Evolutionary conservation across 2,888 invertebrate species (phyloP).

Genomic region (Thera britannica): DNA sequence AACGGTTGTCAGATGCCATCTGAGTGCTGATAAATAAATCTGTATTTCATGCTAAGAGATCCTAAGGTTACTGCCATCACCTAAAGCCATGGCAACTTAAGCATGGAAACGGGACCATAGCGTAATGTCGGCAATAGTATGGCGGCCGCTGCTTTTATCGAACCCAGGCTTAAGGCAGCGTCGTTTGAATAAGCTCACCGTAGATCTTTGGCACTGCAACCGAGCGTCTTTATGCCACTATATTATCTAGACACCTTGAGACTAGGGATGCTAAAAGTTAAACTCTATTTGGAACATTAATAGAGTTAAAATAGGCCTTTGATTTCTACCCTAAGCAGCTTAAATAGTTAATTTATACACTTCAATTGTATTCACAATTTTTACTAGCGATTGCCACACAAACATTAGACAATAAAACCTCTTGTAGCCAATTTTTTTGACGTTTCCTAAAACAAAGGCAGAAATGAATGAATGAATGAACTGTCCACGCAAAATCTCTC

Average conservation of each 20-base stretch:
- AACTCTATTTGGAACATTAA: not conserved
- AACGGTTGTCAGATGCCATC: too few relatives aligned
- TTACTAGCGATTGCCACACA: not conserved
- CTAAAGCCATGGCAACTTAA: too few relatives aligned
- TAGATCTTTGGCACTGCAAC: conserved; percentile 36
- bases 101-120: not conserved
- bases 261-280: conserved; percentile 17
- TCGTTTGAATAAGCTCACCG: conserved; percentile 37
- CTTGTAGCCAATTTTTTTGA: not conserved
- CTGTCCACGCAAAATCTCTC: too few relatives aligned
- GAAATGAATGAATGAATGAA: too few relatives aligned
- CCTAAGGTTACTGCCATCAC: too few relatives aligned
- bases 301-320: conserved; percentile 2
- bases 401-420: too few relatives aligned
- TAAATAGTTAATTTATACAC: not conserved
- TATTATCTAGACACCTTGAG: conserved; percentile 28
- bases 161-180: conserved; percentile 19
- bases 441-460: too few relatives aligned
- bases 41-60: too few relatives aligned
- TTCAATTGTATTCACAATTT: too few relatives aligned
- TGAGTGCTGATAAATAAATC: too few relatives aligned
- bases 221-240: conserved; percentile 21
- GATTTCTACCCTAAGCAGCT: not conserved
- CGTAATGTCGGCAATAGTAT: not conserved
- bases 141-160: not conserved